A percentile compares a stretch with the other conserved stretches of the same genome.
These are phyloP conservation scores for Bombylius major DNA, from an alignment of 2,888 invertebrate species.

Conservation along the genomic window DNA sequence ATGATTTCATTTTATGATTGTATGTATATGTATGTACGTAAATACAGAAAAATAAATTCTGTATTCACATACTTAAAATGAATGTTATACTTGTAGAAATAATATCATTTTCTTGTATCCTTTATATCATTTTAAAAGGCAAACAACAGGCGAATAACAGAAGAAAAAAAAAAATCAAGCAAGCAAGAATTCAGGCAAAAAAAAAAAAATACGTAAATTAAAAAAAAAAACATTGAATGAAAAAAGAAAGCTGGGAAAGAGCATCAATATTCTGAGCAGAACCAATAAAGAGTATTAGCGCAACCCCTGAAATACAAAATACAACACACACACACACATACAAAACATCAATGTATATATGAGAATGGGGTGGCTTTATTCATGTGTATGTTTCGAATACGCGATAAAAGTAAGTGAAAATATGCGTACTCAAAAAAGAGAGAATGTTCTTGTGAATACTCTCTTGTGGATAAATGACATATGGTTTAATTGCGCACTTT, in stretches of 20 bases:
- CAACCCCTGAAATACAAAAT: neutral
- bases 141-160: neutral
- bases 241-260: neutral
- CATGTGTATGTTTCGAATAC: neutral
- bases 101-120: neutral
- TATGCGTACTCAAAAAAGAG: neutral
- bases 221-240: neutral
- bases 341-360: neutral
- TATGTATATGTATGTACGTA: neutral
- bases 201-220: neutral
- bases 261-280: neutral
- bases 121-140: neutral
- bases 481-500: conserved; percentile 1
- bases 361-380: neutral
- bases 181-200: neutral
- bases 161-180: neutral
- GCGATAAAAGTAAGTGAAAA: too few species aligned
- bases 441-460: neutral
- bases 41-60: neutral
- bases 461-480: neutral
- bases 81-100: too few species aligned
- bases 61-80: neutral
- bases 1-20: neutral
- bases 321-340: neutral
- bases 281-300: conserved; percentile 4